Evolutionary conservation across 1,140 invertebrate genomes (phyloP), one percentile per base, ranked within the genome.

Genomic region (Pseudomyrmex sp.): DNA sequence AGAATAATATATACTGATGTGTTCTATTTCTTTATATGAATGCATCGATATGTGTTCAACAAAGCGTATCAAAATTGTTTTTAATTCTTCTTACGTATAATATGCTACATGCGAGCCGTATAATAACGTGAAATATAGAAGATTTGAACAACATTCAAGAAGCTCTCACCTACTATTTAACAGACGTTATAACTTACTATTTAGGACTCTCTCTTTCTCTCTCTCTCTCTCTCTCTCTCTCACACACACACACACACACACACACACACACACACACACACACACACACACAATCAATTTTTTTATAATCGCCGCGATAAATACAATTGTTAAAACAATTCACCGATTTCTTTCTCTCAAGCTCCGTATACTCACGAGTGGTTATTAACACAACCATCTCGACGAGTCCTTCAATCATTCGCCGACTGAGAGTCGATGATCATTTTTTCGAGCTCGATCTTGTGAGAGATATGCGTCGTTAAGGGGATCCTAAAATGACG

Each of bases 401-500:
- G 72, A 76, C 62, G 26, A 26, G 74, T 80, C 68, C 44, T 75
- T 63, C 62, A 44, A 76, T 26, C 13, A 72, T 62, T 72, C 82
- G 80, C 76, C 52, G 26, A 26, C 26, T 26, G 23, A 26, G 52
- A 66, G 48, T 44, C 70, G 69, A 12, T 54, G 80, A 87, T 83
- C 63, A 77, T 0, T 89, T 89, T 88, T 88, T 85, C 84, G 66
- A 72, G 66, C 66, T 89, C 72, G 88, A 89, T 88, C 86, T 89
- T 84, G 88, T 83, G 88, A 88, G 86, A 88, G 83, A 89, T 88
- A 88, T 75, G 74, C 80, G 63, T 63, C 80, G 84, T 82, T 89
- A 89, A 89, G 18, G 18, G 18, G 18, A 18, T 18, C 18, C 18
- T 18, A 18, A 18, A 18, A 18, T 18, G 18, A 18, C 20, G 20